phyloP scores from a whole-genome alignment of 2,113 vertebrate genomes.

The Aleadryas rufinucha region DNA sequence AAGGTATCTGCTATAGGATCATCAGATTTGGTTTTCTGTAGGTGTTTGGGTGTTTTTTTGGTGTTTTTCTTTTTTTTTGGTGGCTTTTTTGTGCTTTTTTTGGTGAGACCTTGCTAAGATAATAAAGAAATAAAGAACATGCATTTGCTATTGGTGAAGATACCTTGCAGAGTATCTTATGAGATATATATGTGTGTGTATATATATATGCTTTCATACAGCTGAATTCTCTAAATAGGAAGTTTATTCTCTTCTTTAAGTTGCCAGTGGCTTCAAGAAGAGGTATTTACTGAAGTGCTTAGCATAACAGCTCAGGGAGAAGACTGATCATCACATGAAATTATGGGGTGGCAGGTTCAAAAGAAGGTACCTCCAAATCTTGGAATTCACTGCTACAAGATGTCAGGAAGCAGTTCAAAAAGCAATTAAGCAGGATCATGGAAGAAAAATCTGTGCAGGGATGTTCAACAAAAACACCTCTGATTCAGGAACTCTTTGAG shows the following conservation, averaged over 20 bases:
- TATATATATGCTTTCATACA: background rate
- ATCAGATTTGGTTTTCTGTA: background rate
- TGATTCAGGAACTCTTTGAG: background rate
- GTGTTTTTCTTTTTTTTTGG: background rate
- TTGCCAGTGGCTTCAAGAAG: background rate
- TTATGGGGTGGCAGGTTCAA: background rate
- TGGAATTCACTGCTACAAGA: background rate
- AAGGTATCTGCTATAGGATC: background rate
- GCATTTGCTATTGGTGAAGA: background rate
- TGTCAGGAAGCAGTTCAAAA: background rate
- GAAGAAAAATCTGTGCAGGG: background rate
- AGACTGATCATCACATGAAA: background rate
- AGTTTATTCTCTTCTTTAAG: background rate
- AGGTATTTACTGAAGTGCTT: background rate
- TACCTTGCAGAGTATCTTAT: background rate
- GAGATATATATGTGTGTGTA: too few relatives aligned
- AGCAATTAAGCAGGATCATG: background rate
- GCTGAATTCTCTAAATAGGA: background rate
- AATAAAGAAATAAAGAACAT: background rate
- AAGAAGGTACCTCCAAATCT: background rate
- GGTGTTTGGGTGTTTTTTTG: background rate
- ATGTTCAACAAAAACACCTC: background rate
- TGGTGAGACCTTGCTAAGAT: background rate
- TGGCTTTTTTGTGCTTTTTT: background rate
- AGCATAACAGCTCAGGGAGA: background rate